Conservation (phyloP, 2,888 invertebrate genomes). For the Cyrtodaria siliqua region DNA sequence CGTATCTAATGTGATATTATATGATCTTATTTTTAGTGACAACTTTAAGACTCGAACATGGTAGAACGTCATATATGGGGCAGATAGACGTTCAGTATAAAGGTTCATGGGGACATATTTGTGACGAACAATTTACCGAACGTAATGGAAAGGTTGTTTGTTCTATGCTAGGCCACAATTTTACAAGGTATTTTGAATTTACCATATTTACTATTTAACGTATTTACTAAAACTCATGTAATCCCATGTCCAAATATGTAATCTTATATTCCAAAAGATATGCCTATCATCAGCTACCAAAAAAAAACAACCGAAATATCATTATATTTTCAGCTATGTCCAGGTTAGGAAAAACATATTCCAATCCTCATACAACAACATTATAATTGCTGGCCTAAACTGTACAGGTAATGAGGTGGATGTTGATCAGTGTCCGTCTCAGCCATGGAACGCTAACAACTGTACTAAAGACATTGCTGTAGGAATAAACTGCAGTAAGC, state of each 20-base stretch:
- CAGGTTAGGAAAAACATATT: no score
- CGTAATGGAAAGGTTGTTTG: conserved; percentile 29
- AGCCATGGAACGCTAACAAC: not conserved
- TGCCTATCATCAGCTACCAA: no score
- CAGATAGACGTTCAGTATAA: not conserved
- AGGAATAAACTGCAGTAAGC: conserved; percentile 3
- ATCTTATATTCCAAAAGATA: no score
- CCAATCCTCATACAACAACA: no score
- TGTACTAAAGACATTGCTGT: not conserved
- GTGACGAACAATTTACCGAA: conserved; percentile 14
- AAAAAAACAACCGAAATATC: no score
- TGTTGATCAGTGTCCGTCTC: not conserved
- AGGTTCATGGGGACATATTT: conserved; percentile 15
- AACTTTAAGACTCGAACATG: not conserved
- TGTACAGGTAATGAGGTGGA: conserved; percentile 2
- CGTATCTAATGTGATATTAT: no score
- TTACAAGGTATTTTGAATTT: not conserved
- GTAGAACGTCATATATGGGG: not conserved
- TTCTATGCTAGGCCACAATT: conserved; percentile 18
- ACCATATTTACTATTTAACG: no score
- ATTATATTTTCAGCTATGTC: no score
- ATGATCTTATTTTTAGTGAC: conserved; percentile 6
- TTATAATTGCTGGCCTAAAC: not conserved
- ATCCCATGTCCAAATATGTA: no score
- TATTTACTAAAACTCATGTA: no score